Percentiles rank a stretch among this genome's conserved stretches.
Evolutionary conservation across 2,888 invertebrate species (phyloP).

Genomic region (Disparrhopalites patrizii): DNA sequence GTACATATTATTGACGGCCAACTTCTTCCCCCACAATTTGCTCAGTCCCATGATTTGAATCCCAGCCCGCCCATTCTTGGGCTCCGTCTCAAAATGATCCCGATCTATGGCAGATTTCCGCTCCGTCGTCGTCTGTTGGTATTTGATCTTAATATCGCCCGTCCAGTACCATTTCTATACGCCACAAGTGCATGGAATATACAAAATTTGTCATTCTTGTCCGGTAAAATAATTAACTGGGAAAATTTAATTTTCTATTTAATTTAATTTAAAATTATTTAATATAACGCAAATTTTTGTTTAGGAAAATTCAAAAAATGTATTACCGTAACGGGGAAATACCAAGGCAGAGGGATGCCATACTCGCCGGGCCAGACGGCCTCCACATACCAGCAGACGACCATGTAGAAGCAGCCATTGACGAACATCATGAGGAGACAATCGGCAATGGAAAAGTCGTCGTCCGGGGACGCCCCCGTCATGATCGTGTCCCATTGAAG

Average conservation of each 20-base stretch:
- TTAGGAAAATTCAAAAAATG: background rate
- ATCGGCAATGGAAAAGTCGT: conserved; percentile 65
- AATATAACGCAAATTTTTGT: background rate
- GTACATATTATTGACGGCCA: conserved; percentile 66
- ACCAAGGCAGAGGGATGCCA: conserved; percentile 77
- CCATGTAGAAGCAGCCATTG: conserved; percentile 66
- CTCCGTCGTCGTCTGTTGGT: background rate
- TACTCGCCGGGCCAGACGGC: conserved; percentile 82
- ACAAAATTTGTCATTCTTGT: no score
- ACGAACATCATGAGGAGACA: conserved; percentile 69
- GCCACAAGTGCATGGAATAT: background rate
- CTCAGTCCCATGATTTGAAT: conserved; percentile 51
- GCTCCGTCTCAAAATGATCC: conserved; percentile 51
- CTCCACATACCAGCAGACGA: conserved; percentile 78
- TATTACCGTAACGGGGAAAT: conserved; percentile 64
- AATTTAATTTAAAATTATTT: background rate
- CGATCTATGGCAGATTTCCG: background rate
- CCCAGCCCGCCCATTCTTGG: conserved; percentile 50
- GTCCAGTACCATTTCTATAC: conserved; percentile 51
- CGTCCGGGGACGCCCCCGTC: conserved; percentile 62
- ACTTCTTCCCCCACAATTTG: conserved; percentile 50
- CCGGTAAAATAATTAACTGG: background rate
- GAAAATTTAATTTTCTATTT: background rate
- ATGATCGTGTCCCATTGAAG: conserved; percentile 62
- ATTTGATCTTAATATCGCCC: conserved; percentile 8